Conservation (phyloP, 2,888 invertebrate species). For the Acrocyrtus sp. region DNA sequence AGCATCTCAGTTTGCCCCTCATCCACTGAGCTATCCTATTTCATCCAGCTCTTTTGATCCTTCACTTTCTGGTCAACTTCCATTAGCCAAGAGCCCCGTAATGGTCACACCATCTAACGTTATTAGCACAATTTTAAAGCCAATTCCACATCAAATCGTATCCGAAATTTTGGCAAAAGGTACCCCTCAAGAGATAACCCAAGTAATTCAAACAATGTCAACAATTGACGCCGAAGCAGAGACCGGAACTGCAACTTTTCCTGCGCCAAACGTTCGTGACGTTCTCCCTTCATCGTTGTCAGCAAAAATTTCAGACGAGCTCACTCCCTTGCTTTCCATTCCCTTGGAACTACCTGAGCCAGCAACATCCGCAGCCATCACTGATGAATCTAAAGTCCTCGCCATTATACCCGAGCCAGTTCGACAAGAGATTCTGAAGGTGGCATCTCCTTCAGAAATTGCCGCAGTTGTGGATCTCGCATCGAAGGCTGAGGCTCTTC, state of each 20-base stretch:
- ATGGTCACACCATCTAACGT: no score
- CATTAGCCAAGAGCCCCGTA: no score
- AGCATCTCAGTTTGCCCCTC: no score
- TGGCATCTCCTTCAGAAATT: neutral
- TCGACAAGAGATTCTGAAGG: neutral
- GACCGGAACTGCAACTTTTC: neutral
- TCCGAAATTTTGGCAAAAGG: constrained; percentile 10
- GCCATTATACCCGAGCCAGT: neutral
- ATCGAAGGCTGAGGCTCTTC: neutral
- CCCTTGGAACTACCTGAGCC: neutral
- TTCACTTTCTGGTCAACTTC: no score
- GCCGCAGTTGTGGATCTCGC: neutral
- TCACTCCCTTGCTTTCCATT: neutral
- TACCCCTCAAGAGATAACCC: constrained; percentile 7
- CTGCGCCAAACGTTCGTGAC: neutral
- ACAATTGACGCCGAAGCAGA: constrained; percentile 1
- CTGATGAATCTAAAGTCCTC: neutral
- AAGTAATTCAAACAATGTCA: constrained; percentile 1
- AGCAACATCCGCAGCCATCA: no score
- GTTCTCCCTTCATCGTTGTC: neutral
- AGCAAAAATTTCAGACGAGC: neutral
- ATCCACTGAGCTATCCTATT: no score
- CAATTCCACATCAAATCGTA: constrained; percentile 17
- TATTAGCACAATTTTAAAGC: neutral
- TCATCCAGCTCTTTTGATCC: no score